Evolutionary conservation across 2,888 invertebrate species (phyloP).

Genomic region (Hecatera dysodea): DNA sequence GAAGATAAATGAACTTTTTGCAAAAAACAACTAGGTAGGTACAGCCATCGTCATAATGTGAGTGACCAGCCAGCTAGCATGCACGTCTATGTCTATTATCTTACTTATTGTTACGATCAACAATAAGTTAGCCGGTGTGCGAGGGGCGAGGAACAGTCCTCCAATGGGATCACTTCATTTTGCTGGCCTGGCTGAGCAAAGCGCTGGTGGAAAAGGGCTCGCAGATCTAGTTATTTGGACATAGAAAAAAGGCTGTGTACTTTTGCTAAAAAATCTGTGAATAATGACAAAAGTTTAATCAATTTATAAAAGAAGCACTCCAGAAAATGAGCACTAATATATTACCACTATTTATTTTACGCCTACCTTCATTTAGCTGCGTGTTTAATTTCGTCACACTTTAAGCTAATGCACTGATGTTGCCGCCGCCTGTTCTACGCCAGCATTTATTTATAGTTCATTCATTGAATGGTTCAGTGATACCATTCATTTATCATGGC

Average conservation of each 20-base stretch:
- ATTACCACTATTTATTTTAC: not conserved
- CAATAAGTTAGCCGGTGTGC: too few relatives aligned
- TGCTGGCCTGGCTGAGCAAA: not conserved
- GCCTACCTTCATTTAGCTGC: not conserved
- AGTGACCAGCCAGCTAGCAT: too few relatives aligned
- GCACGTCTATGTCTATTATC: not conserved
- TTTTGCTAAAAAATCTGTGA: too few relatives aligned
- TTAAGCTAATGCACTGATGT: not conserved
- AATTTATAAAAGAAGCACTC: not conserved
- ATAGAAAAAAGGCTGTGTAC: too few relatives aligned
- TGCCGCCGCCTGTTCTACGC: not conserved
- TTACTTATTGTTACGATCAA: too few relatives aligned
- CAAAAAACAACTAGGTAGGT: not conserved
- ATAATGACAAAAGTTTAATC: not conserved
- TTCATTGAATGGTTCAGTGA: constrained; percentile 25
- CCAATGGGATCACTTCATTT: not conserved
- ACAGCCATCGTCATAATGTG: not conserved
- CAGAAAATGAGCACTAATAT: not conserved
- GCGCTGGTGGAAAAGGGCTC: too few relatives aligned
- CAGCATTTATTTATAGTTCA: constrained; percentile 45
- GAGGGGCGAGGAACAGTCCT: too few relatives aligned
- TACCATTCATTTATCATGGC: constrained; percentile 44
- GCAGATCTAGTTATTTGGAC: too few relatives aligned
- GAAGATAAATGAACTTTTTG: not conserved
- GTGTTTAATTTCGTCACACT: not conserved